Evolutionary conservation across 1,140 invertebrate species (phyloP).

Genomic region (Drosophila chauvacae): DNA sequence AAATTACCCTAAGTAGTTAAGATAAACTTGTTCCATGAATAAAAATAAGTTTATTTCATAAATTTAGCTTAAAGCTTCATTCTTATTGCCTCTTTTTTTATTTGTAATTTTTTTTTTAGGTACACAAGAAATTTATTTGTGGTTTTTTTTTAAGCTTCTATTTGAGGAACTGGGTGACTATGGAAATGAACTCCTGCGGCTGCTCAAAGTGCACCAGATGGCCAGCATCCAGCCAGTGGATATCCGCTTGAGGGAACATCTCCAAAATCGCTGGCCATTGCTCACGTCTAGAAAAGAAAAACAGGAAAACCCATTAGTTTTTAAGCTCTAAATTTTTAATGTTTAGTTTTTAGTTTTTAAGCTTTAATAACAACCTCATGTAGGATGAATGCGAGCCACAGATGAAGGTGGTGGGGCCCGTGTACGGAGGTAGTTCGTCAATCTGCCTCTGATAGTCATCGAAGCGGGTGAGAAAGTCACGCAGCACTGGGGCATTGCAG

Average conservation of each 20-base stretch:
- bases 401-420: slow-evolving; percentile 92
- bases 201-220: slow-evolving; percentile 98
- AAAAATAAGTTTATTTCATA: background rate
- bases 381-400: slow-evolving; percentile 92
- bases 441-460: slow-evolving; percentile 86
- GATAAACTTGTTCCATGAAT: too few relatives aligned
- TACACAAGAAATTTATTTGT: slow-evolving; percentile 5
- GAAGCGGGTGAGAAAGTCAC: slow-evolving; percentile 88
- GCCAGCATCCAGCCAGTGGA: slow-evolving; percentile 91
- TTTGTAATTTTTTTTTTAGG: slow-evolving; percentile 8
- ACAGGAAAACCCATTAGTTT: background rate
- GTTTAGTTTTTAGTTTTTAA: too few relatives aligned
- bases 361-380: slow-evolving; percentile 87
- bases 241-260: slow-evolving; percentile 91
- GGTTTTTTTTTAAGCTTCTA: background rate
- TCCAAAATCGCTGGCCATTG: slow-evolving; percentile 89
- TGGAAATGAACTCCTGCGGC: slow-evolving; percentile 91
- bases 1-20: background rate
- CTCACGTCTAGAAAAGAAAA: slow-evolving; percentile 85
- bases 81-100: slow-evolving; percentile 21
- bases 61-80: slow-evolving; percentile 12
- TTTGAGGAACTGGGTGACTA: slow-evolving; percentile 86
- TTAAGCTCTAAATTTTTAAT: background rate
- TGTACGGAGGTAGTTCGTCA: slow-evolving; percentile 85
- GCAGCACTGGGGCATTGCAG: slow-evolving; percentile 87